A percentile compares a stretch with the other conserved stretches of the same genome.
Evolutionary conservation across 2,113 vertebrate genomes (phyloP).

Genomic region (Lathamus discolor): DNA sequence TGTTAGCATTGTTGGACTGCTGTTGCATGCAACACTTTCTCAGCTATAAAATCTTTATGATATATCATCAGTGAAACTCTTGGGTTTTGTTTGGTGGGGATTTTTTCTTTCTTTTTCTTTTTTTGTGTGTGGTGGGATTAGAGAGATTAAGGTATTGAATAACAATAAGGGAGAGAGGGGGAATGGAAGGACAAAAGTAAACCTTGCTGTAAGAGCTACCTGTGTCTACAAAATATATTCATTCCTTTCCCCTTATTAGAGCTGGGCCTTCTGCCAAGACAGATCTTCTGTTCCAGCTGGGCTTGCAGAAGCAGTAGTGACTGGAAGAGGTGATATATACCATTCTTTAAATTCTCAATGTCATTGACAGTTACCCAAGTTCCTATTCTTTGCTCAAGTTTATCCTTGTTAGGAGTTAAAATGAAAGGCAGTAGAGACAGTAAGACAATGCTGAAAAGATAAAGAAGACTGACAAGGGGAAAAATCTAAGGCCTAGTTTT

Average conservation of each 20-base stretch:
- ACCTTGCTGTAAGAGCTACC: neutral
- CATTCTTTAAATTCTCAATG: neutral
- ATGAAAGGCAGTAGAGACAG: neutral
- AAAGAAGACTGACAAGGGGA: neutral
- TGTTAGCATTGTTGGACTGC: neutral
- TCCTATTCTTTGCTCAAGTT: neutral
- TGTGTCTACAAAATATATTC: neutral
- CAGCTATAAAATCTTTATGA: neutral
- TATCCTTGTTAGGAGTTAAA: neutral
- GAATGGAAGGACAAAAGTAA: neutral
- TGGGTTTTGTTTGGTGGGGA: neutral
- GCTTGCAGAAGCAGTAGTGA: neutral
- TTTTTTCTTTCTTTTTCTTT: no score
- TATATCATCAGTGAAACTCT: neutral
- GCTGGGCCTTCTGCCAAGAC: neutral
- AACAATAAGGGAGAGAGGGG: fast-evolving
- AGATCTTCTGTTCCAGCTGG: neutral
- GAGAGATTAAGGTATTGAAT: neutral
- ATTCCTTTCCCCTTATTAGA: neutral
- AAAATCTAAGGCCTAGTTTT: constrained; percentile 14
- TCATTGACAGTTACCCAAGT: neutral
- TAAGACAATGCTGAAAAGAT: neutral
- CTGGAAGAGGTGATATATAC: neutral
- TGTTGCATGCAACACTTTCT: neutral
- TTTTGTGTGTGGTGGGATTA: neutral